Base-by-base conservation (phyloP, 2,888 invertebrate species). In the Archips crataeganus region DNA sequence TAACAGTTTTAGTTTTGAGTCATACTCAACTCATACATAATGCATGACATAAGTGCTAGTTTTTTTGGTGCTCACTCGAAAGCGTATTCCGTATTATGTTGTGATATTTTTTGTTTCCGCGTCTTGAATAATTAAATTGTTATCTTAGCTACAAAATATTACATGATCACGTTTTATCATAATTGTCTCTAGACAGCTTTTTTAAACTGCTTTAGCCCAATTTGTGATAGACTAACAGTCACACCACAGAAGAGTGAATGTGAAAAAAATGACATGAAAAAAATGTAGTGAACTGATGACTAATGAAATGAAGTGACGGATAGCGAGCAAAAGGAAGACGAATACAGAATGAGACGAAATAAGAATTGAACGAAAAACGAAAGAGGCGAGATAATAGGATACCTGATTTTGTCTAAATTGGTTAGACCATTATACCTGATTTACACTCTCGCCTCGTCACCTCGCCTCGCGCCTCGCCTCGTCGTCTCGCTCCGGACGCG, bases 31-130 rank as follows among this genome's bases (percentile, higher is more conserved):
- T 9, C 51, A 51, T 51, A 13, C 10, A 11, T 10, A 15, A 57
- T 57, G 11, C 57, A 67, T 57, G 42, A 71, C 60, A 54, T 36
- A 61, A 61, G 65, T 32, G 11, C 5, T 39, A n/a, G 36, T 60
- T 64, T 70, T 70, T 59, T 15, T 5, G 32, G 15, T 13, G 63
- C 13, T 32, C 32, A 63, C 47, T n/a, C 23, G 32, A 57, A 57
- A 57, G 32, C 3, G 9, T 51, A 51, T 51, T 15, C 57, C 32
- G 4, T 57, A 57, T 57, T 32, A 32, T 57, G 32, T 57, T 32
- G 32, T 32, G 2, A 51, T 51, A 6, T 51, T 57, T 57, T 57
- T 57, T 57, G 57, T 57, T 57, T 57, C 57, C 32, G 10, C 9
- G 11, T 32, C 32, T 57, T 32, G 32, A 32, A 32, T 32, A 57